These are phyloP conservation scores for Corythornis madagascariensis DNA, from an alignment of 2,113 vertebrate species.

Conservation along the genomic window DNA sequence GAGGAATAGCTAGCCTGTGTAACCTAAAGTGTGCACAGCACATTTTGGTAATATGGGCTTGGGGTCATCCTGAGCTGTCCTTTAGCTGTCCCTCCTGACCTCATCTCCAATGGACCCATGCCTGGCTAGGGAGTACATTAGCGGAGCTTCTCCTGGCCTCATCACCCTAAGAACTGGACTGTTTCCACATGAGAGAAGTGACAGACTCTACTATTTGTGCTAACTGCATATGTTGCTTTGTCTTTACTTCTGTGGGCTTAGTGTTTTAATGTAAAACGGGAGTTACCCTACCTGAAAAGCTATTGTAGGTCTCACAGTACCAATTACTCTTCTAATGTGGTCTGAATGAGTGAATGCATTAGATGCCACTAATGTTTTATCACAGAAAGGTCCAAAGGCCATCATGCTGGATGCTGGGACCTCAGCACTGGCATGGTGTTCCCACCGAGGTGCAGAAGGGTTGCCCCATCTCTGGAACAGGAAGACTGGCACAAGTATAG, in stretches of 20 bases:
- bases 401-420: not conserved
- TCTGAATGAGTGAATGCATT: not conserved
- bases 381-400: accelerated
- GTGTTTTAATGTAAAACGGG: not conserved
- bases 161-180: not conserved
- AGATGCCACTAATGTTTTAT: too few species aligned
- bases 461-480: not conserved
- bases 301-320: not conserved
- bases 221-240: not conserved
- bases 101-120: not conserved
- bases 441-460: not conserved
- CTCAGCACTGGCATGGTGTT: not conserved
- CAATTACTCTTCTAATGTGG: not conserved
- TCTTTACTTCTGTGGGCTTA: not conserved
- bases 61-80: not conserved
- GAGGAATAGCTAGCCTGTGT: not conserved
- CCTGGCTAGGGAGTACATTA: not conserved
- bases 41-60: not conserved
- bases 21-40: accelerated
- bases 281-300: not conserved
- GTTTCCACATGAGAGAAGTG: not conserved
- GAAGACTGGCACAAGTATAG: not conserved
- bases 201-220: not conserved
- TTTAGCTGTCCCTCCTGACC: not conserved
- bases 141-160: not conserved